Conservation (phyloP, 2,888 invertebrate genomes). For the Clitarchus hookeri region DNA sequence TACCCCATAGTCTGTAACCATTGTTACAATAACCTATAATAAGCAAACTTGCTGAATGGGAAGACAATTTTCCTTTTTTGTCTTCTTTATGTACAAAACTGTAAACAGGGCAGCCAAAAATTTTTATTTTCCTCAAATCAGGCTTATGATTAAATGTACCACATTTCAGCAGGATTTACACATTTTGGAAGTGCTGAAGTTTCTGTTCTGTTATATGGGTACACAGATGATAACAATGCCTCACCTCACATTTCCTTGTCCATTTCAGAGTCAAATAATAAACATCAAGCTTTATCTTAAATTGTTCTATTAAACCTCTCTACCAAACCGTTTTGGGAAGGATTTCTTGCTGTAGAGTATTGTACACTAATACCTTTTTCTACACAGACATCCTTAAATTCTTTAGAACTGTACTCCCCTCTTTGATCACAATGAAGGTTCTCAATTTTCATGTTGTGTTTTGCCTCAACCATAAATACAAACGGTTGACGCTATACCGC, state of each 20-base stretch:
- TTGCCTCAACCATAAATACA: neutral
- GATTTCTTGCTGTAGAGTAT: no score
- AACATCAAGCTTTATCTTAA: neutral
- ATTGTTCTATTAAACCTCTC: neutral
- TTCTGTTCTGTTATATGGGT: neutral
- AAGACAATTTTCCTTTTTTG: neutral
- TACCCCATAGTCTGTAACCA: neutral
- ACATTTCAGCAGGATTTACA: neutral
- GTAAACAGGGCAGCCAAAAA: neutral
- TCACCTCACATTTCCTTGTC: neutral
- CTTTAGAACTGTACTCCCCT: neutral
- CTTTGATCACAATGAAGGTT: neutral
- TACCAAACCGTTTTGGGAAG: no score
- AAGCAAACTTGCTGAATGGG: neutral
- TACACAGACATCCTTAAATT: neutral
- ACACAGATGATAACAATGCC: neutral
- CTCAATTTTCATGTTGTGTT: neutral
- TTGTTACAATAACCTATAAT: neutral
- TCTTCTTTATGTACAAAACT: neutral
- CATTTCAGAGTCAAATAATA: neutral
- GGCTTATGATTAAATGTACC: neutral
- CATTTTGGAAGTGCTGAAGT: neutral
- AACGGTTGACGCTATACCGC: no score
- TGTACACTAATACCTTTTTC: neutral
- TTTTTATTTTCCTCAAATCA: neutral